Conservation (phyloP, 1,140 invertebrate species). For the Drosophila novamexicana region DNA sequence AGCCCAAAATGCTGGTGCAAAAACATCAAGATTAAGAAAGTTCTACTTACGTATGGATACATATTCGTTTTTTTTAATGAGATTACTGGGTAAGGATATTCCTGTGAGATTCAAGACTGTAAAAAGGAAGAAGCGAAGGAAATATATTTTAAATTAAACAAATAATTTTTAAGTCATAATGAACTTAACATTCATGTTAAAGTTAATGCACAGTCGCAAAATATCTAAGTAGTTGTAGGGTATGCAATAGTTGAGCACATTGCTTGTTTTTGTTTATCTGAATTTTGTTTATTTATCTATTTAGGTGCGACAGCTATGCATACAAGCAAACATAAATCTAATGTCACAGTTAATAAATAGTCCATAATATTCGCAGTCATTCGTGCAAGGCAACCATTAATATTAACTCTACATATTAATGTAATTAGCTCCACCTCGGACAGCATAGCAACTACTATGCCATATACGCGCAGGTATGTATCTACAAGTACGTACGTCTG, state of each 20-base stretch:
- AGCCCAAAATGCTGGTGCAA: neutral
- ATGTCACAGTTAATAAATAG: neutral
- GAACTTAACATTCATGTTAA: too few species aligned
- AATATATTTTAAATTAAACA: neutral
- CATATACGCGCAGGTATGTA: neutral
- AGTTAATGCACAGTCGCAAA: too few species aligned
- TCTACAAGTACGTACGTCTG: neutral
- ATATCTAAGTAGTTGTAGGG: neutral
- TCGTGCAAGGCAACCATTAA: neutral
- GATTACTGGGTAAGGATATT: conserved; percentile 37
- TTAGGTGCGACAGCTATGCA: conserved; percentile 7
- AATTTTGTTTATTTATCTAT: conserved; percentile 14
- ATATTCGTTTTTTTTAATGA: conserved; percentile 23
- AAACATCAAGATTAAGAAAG: neutral
- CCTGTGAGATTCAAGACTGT: conserved; percentile 46
- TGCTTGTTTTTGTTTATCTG: neutral
- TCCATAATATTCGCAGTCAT: neutral
- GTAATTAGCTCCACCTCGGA: conserved; percentile 12
- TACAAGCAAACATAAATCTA: conserved; percentile 10
- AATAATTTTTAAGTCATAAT: too few species aligned
- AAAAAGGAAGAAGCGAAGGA: conserved; percentile 5
- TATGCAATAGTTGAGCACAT: neutral
- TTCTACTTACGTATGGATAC: conserved; percentile 55
- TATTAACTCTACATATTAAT: conserved; percentile 24
- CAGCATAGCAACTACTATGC: neutral